These are phyloP conservation scores for Gastrophryne carolinensis DNA, from an alignment of 2,797 vertebrate species.

Conservation along the genomic window DNA sequence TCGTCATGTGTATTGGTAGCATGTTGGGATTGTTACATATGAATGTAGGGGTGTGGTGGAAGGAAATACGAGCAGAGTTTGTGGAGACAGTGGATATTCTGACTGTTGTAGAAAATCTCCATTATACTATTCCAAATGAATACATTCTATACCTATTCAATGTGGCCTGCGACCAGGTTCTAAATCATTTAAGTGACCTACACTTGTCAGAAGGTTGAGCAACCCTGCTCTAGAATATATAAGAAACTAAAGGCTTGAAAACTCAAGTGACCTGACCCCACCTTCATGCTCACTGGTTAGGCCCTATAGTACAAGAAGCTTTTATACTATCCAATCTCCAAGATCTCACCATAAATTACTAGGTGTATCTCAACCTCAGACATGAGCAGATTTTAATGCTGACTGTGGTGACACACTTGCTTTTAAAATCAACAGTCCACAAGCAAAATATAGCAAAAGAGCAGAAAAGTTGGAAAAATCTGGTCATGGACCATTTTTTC, in stretches of 20 bases:
- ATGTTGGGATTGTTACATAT: no score
- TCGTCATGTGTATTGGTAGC: no score
- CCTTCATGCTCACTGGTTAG: not conserved
- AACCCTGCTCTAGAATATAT: not conserved
- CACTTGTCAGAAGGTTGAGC: no score
- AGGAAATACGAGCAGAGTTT: no score
- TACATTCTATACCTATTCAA: no score
- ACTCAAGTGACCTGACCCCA: not conserved
- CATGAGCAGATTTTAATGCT: not conserved
- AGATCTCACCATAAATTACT: conserved; percentile 9
- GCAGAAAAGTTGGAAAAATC: conserved; percentile 43
- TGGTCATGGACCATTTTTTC: conserved; percentile 45
- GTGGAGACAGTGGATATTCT: no score
- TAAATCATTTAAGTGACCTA: no score
- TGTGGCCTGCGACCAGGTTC: no score
- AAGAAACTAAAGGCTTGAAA: not conserved
- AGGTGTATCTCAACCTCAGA: not conserved
- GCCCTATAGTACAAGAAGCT: not conserved
- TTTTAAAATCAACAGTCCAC: conserved; percentile 24
- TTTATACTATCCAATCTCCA: not conserved
- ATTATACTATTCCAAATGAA: no score
- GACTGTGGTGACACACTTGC: not conserved
- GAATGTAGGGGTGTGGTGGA: no score
- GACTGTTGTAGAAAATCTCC: no score
- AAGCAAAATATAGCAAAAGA: conserved; percentile 15